Base-by-base conservation (phyloP, 2,888 invertebrate species). In the Hemaris fuciformis region DNA sequence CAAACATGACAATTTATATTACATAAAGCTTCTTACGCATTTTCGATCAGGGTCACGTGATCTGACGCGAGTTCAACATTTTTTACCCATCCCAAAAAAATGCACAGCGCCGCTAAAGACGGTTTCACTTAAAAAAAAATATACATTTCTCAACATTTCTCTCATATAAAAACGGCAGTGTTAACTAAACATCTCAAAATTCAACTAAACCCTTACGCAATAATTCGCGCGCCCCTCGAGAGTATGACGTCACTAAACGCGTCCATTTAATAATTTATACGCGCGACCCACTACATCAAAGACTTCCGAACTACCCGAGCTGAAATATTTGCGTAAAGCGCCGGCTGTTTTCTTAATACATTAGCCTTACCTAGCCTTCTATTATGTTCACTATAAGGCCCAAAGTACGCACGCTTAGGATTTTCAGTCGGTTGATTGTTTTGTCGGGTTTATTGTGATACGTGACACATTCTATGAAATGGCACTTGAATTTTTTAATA, bases 261-360 rank as follows among this genome's bases (percentile, higher is more conserved):
- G 18, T 53, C 53, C 18, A 15, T 4, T 53, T 15, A 31, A 53
- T 60, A 60, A 53, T 60, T 60, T 48, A 60, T 60, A 48, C 41
- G 25, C 18, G 34, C 38, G 25, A 23, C 22, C 5, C 45, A 45
- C 34, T 59, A 38, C 23, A 23, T 53, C 53, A 60, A 60, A 60
- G 53, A 53, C 27, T 41, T 48, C 6, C 41, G 57, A 53, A 48
- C 41, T 41, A 60, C 18, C 20, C 60, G 53, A 25, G 41, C 41
- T 48, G 38, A 60, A 60, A 53, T 60, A 60, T 60, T 60, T 53
- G 48, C 25, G 31, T 59, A n/a, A 46, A 53, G 48, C 48, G 53
- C 41, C 45, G 25, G 7, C 42, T 38, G 38, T 34, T 59, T 59
- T 48, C 59, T 59, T 59, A n/a, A 31, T 53, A 53, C 53, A 53